Evolutionary conservation across 2,888 invertebrate species (phyloP).

Genomic region (Emmelina monodactyla): DNA sequence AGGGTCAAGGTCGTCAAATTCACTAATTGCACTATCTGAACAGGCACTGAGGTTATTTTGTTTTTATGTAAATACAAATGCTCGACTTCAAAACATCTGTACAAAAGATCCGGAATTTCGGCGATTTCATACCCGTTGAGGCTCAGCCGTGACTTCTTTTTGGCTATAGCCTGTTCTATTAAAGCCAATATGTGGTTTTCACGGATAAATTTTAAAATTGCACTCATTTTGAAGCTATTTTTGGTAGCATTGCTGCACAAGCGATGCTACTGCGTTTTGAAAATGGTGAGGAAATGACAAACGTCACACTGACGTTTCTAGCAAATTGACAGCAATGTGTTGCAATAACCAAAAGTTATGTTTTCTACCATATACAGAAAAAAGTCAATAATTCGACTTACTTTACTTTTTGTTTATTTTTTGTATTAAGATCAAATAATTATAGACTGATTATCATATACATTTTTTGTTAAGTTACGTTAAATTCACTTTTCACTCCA

Average conservation of each 20-base stretch:
- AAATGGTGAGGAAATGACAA: conserved; percentile 32
- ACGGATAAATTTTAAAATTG: conserved; percentile 72
- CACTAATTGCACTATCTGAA: conserved; percentile 55
- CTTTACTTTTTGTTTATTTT: too few relatives aligned
- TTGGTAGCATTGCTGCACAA: conserved; percentile 32
- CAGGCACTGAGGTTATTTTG: conserved; percentile 57
- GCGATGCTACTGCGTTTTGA: conserved; percentile 44
- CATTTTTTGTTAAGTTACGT: too few relatives aligned
- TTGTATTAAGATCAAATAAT: too few relatives aligned
- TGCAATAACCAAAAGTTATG: too few relatives aligned
- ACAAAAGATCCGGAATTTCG: conserved; percentile 65
- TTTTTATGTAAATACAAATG: conserved; percentile 72
- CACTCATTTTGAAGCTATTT: conserved; percentile 64
- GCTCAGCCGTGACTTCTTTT: conserved; percentile 67
- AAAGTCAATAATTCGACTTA: too few relatives aligned
- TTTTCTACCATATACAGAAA: too few relatives aligned
- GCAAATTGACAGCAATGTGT: not conserved
- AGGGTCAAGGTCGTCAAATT: conserved; percentile 69
- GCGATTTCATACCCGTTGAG: conserved; percentile 71
- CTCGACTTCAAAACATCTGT: conserved; percentile 63
- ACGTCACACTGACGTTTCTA: conserved; percentile 17
- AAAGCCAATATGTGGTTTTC: conserved; percentile 72
- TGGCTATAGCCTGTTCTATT: conserved; percentile 69
- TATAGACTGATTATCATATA: too few relatives aligned
- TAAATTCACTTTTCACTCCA: too few relatives aligned